Evolutionary conservation across 2,113 vertebrate species (phyloP).

Genomic region (Coturnix japonica): DNA sequence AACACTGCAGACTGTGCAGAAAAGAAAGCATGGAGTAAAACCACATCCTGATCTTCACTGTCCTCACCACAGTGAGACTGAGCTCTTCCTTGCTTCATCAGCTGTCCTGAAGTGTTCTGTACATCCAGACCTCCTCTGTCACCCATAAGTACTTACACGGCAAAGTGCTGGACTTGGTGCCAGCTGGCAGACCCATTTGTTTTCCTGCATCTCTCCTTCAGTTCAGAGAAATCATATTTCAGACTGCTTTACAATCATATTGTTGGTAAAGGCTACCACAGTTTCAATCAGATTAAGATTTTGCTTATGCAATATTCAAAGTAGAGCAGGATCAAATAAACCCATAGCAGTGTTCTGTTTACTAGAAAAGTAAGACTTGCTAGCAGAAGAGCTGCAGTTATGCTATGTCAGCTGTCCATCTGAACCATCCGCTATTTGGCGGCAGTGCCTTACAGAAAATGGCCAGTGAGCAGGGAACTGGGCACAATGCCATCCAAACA

Average conservation of each 20-base stretch:
- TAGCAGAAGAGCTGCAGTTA: conserved; percentile 1
- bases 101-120: neutral
- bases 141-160: neutral
- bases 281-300: neutral
- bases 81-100: neutral
- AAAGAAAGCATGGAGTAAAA: neutral
- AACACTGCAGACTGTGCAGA: neutral
- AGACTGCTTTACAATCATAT: neutral
- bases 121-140: neutral
- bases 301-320: neutral
- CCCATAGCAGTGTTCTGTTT: neutral
- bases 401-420: neutral
- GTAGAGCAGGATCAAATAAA: neutral
- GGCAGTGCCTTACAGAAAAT: neutral
- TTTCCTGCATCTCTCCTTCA: neutral
- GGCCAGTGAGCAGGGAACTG: conserved; percentile 35
- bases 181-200: neutral
- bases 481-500: conserved; percentile 64
- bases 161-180: fast-evolving
- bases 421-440: conserved; percentile 1
- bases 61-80: neutral
- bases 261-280: neutral
- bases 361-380: neutral
- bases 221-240: neutral
- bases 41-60: neutral